Conservation (phyloP, 2,113 vertebrate genomes). For the Panthera uncia region DNA sequence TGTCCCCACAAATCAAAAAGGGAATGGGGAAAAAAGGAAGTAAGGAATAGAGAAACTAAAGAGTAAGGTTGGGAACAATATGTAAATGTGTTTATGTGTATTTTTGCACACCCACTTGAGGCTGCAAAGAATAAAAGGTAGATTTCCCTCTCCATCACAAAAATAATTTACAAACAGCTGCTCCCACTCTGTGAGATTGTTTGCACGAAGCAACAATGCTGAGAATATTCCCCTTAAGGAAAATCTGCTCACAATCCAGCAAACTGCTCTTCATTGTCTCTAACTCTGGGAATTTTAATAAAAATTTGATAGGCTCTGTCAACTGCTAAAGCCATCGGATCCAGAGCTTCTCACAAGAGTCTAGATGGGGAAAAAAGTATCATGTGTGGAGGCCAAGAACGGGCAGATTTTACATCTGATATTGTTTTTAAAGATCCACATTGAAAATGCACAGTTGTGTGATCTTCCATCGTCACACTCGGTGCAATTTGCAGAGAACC, state of each 20-base stretch:
- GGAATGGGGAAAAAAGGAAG: background rate
- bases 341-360: background rate
- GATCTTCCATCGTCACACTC: background rate
- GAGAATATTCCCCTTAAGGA: slow-evolving; percentile 55
- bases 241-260: slow-evolving; percentile 33
- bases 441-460: slow-evolving; percentile 44
- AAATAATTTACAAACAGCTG: slow-evolving; percentile 61
- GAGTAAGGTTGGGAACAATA: background rate
- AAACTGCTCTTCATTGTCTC: slow-evolving; percentile 47
- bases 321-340: slow-evolving; percentile 29
- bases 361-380: background rate
- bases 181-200: slow-evolving; percentile 40
- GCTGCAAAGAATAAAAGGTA: slow-evolving; percentile 33
- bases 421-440: slow-evolving; percentile 16
- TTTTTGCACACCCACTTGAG: background rate
- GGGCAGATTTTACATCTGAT: background rate
- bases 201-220: background rate
- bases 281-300: slow-evolving; percentile 57
- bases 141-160: slow-evolving; percentile 34
- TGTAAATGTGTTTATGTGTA: background rate
- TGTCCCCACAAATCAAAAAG: background rate
- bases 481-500: background rate
- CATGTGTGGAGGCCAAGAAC: background rate
- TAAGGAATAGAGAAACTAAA: background rate
- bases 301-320: slow-evolving; percentile 63